Conservation (phyloP, 2,888 invertebrate genomes). For the Ecdyonurus torrentis region DNA sequence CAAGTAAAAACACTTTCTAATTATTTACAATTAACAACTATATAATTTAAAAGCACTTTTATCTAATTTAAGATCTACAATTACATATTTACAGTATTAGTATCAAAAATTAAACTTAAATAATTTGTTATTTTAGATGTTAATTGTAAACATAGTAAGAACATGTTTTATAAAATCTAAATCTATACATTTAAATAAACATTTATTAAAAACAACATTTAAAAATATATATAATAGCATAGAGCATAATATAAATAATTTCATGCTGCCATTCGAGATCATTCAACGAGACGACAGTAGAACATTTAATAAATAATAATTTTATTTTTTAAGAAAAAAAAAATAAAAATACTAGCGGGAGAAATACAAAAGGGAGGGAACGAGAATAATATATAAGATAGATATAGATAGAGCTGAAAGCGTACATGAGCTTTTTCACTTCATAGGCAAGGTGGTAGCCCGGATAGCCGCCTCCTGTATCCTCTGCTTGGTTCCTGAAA, state of each 20-base stretch:
- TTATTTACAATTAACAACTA: background rate
- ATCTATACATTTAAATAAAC: background rate
- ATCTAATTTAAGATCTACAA: too few species aligned
- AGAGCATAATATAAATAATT: background rate
- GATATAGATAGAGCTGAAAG: constrained; percentile 25
- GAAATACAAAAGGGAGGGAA: constrained; percentile 4
- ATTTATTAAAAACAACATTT: background rate
- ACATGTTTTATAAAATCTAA: background rate
- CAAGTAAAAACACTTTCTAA: background rate
- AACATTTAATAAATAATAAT: constrained; percentile 1
- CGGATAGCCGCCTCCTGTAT: constrained; percentile 67
- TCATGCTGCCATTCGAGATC: constrained; percentile 2
- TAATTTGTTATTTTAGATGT: background rate
- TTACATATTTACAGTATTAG: too few species aligned
- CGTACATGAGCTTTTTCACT: constrained; percentile 99
- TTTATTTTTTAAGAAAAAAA: constrained; percentile 1
- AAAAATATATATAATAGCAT: constrained; percentile 1
- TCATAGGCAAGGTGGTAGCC: constrained; percentile 99
- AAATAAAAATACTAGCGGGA: constrained; percentile 6
- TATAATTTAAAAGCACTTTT: background rate
- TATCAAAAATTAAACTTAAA: too few species aligned
- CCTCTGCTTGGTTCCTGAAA: constrained; percentile 71
- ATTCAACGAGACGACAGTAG: constrained; percentile 4
- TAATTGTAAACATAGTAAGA: background rate
- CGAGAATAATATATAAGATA: constrained; percentile 9